Base-by-base conservation (phyloP, 2,888 invertebrate genomes). In the Mimas tiliae region DNA sequence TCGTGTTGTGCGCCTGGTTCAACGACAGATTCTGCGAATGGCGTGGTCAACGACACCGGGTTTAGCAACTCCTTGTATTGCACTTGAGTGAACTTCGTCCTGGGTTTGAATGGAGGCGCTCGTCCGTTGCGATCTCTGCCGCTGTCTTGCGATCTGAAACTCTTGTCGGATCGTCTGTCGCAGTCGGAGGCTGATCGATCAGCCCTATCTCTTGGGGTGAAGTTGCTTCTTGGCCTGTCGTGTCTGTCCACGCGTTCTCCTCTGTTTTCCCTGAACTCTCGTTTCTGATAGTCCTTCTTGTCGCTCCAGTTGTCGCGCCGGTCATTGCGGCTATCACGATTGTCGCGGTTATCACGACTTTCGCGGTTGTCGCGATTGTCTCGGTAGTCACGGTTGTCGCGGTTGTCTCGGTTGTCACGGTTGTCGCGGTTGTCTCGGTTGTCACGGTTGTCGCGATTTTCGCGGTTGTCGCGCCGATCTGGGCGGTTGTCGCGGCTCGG, bases 1-100 rank as follows among this genome's bases (percentile, higher is more conserved):
- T 95, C 94, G 65, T 95, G 94, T 64, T 92, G 94, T 0, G 89
- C 86, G 16, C 94, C 95, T 0, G 91, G 81, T 21, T 94, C 91
- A 3, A 95, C 84, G 0, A 86, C 76, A 0, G 90, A 88, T 6
- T 93, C 88, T 0, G 73, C 65, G 87, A 95, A 96, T 0, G 90
- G 85, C 0, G 91, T 90, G 11, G 94, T 91, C 0, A 94, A 69
- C 0, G 94, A 73, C 9, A 94, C 84, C 53, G 95, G 95, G 67
- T 94, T 79, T 0, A 87, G 19, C 7, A 93, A 75, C 73, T 86
- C 89, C 67, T 88, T 90, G 74, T 83, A 86, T 66, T 89, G 88
- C 33, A 86, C 87, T 70, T 84, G 82, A 0, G 87, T 86, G 78
- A 87, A 90, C 68, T 84, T 86, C 75, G 85, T 74, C 33, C 91